Conservation (phyloP, 2,113 vertebrate species). For the Thamnaconus septentrionalis region DNA sequence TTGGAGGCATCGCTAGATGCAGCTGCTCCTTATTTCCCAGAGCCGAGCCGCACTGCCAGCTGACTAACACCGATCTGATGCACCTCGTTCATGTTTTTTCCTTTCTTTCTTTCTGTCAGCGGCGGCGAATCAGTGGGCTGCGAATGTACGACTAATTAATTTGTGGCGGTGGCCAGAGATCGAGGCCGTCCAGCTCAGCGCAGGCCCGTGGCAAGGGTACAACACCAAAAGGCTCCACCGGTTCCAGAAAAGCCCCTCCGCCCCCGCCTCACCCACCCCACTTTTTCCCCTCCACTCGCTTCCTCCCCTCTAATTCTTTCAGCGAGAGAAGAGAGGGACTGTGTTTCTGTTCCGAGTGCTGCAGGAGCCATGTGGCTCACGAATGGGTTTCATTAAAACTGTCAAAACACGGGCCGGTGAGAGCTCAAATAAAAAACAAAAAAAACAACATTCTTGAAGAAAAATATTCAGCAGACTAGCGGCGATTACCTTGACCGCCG, state of each 20-base stretch:
- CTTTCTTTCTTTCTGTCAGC: conserved; percentile 25
- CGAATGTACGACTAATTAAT: conserved; percentile 64
- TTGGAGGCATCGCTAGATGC: conserved; percentile 18
- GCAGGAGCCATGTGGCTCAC: conserved; percentile 24
- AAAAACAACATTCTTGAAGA: no score
- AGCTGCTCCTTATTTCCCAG: conserved; percentile 16
- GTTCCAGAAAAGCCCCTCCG: conserved; percentile 28
- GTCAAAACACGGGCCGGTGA: not conserved
- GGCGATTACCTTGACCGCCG: no score
- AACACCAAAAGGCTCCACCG: conserved; percentile 36
- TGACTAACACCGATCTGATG: conserved; percentile 45
- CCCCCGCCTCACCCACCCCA: not conserved
- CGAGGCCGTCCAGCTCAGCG: conserved; percentile 50
- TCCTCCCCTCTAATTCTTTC: conserved; percentile 22
- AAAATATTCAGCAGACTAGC: no score
- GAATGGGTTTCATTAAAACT: conserved; percentile 15
- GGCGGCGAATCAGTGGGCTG: conserved; percentile 41
- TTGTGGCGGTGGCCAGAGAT: conserved; percentile 48
- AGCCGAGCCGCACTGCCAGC: conserved; percentile 32
- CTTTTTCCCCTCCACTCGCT: not conserved
- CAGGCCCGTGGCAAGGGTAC: conserved; percentile 60
- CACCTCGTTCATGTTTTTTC: conserved; percentile 25
- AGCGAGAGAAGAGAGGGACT: conserved; percentile 33
- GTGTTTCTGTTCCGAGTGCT: conserved; percentile 36
- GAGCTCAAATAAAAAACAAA: no score